phyloP scores from a whole-genome alignment of 1,140 invertebrate species.

The Trichogramma pretiosum region DNA sequence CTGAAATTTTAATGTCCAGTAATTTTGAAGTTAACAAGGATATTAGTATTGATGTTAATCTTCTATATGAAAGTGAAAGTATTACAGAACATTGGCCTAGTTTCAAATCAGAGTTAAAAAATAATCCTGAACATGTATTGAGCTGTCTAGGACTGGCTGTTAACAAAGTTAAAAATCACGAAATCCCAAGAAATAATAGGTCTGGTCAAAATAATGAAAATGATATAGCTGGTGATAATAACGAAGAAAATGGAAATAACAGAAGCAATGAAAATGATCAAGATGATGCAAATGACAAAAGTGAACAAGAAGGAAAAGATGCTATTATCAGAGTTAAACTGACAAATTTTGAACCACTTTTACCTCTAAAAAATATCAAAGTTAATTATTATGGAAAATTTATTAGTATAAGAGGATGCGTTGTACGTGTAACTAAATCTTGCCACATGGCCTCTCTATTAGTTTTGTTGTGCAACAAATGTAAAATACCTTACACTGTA shows the following conservation, averaged over 20 bases:
- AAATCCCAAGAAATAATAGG: slow-evolving; percentile 10
- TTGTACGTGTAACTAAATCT: slow-evolving; percentile 71
- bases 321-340: slow-evolving; percentile 55
- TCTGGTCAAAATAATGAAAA: too few relatives aligned
- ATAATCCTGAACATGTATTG: slow-evolving; percentile 55
- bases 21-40: slow-evolving; percentile 53
- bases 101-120: slow-evolving; percentile 57
- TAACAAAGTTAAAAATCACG: slow-evolving; percentile 51
- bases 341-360: slow-evolving; percentile 59
- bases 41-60: slow-evolving; percentile 57
- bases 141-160: slow-evolving; percentile 62
- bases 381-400: slow-evolving; percentile 74
- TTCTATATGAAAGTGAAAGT: slow-evolving; percentile 50
- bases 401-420: slow-evolving; percentile 74
- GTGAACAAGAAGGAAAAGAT: slow-evolving; percentile 14
- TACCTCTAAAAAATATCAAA: slow-evolving; percentile 66
- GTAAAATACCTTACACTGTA: slow-evolving; percentile 25
- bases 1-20: slow-evolving; percentile 45
- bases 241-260: not conserved
- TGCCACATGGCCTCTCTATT: slow-evolving; percentile 67
- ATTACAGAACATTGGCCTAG: slow-evolving; percentile 52
- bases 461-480: slow-evolving; percentile 60
- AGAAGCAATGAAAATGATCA: not conserved
- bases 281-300: slow-evolving; percentile 14
- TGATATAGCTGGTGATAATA: too few relatives aligned